Conservation (phyloP, 2,113 vertebrate species). For the Podarcis muralis region DNA sequence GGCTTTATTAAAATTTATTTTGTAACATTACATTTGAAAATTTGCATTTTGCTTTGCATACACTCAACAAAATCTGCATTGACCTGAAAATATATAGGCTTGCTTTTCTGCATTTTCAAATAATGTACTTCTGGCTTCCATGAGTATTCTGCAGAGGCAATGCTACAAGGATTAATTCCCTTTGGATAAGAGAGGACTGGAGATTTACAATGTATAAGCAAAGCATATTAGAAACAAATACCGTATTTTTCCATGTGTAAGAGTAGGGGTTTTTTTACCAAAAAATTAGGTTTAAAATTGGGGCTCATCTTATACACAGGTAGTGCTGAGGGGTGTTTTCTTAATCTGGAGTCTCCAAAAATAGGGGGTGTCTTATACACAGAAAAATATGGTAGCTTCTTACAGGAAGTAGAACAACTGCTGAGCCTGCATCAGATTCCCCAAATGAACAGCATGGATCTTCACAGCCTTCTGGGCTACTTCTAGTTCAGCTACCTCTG, state of each 20-base stretch:
- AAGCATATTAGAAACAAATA: background rate
- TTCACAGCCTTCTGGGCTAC: no score
- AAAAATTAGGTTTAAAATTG: no score
- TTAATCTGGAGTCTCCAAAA: no score
- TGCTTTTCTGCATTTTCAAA: background rate
- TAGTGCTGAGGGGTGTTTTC: no score
- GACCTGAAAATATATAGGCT: accelerated
- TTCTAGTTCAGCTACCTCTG: background rate
- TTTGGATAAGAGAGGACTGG: background rate
- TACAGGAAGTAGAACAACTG: background rate
- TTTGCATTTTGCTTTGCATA: background rate
- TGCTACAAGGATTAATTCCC: background rate
- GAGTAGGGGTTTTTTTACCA: no score
- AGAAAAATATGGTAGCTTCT: background rate
- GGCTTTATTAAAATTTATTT: background rate
- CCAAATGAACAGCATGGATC: no score
- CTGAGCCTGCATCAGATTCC: background rate
- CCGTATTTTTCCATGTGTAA: no score
- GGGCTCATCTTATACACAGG: no score
- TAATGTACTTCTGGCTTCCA: background rate
- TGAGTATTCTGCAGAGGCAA: background rate
- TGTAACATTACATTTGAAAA: background rate
- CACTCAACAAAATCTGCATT: background rate
- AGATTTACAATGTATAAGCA: background rate
- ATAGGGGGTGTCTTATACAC: no score